Conservation (phyloP, 2,888 invertebrate genomes). For the Drosophila neotestacea region DNA sequence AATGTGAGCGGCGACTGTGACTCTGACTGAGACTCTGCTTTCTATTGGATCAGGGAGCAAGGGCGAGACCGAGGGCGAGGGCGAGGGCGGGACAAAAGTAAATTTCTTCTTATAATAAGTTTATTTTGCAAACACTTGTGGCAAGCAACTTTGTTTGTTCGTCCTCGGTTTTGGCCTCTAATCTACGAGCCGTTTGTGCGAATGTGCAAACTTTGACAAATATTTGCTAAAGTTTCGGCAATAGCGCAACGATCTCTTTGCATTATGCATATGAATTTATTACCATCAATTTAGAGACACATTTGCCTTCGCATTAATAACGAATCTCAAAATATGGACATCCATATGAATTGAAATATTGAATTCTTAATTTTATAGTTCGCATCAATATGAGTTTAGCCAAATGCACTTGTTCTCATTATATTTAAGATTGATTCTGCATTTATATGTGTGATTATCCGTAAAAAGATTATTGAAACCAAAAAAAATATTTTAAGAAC, state of each 20-base stretch:
- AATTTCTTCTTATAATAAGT: conserved; percentile 82
- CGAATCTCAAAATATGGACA: conserved; percentile 29
- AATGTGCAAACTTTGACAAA: conserved; percentile 83
- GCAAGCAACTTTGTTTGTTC: conserved; percentile 79
- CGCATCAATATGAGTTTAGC: conserved; percentile 14
- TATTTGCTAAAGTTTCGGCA: conserved; percentile 69
- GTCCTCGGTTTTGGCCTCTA: conserved; percentile 66
- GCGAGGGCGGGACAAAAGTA: conserved; percentile 58
- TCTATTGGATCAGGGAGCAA: conserved; percentile 1
- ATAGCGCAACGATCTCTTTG: conserved; percentile 64
- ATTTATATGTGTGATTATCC: conserved; percentile 4
- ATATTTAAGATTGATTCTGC: background rate
- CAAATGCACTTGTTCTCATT: conserved; percentile 4
- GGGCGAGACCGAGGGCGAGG: background rate
- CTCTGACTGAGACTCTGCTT: conserved; percentile 15
- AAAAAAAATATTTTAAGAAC: background rate
- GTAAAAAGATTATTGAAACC: background rate
- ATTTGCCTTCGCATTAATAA: conserved; percentile 65
- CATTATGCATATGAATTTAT: conserved; percentile 80
- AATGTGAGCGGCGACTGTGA: conserved; percentile 43
- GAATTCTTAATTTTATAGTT: conserved; percentile 12
- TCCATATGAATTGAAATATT: conserved; percentile 6
- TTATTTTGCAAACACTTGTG: conserved; percentile 83
- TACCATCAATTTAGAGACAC: conserved; percentile 64
- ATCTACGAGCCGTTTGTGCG: conserved; percentile 81